Evolutionary conservation across 2,113 vertebrate species (phyloP), one percentile per base, ranked within the genome.

Genomic region (Vicugna pacos): DNA sequence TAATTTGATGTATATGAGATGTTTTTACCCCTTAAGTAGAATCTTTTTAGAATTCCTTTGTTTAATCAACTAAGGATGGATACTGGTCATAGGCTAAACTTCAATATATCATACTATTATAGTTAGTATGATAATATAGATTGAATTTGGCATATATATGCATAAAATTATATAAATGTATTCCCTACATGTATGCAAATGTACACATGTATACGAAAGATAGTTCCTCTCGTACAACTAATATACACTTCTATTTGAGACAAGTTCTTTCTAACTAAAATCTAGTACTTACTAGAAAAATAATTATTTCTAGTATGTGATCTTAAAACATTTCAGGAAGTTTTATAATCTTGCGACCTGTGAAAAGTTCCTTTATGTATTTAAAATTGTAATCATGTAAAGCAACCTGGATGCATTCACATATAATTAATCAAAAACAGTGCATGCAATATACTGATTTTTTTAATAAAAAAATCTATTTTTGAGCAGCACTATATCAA

Each of bases 401-500:
- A 46, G 10, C 10, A 73, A 94, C 67, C 3, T 79, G 62, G 4
- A 88, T 70, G 22, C 22, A 8, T 11, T 64, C 6, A 50, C 8
- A 54, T 60, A 48, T 67, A 80, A 91, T 77, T 87, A 81, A 81
- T 72, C 1, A 67, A 83, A 97, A 87, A 85, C 60, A 94, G 67
- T 7, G 32, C 17, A 24, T 79, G 35, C 12, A 64, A 28, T 67
- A 73, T 28, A n/a, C 15, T 91, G 14, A 30, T 83, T 50, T 92
- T 89, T 77, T 80, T 58, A 30, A 30, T 80, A 9, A 91, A 76
- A 76, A 95, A 24, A 16, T 2, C 17, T 50, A 35, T 72, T 87
- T 92, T 46, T 52, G 8, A 54, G 3, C 3, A n/a, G 11, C 30
- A 67, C 6, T 65, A 17, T 24, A 79, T 76, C 26, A 72, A 85